Evolutionary conservation across 2,888 invertebrate species (phyloP).

Genomic region (Erebia epiphron): DNA sequence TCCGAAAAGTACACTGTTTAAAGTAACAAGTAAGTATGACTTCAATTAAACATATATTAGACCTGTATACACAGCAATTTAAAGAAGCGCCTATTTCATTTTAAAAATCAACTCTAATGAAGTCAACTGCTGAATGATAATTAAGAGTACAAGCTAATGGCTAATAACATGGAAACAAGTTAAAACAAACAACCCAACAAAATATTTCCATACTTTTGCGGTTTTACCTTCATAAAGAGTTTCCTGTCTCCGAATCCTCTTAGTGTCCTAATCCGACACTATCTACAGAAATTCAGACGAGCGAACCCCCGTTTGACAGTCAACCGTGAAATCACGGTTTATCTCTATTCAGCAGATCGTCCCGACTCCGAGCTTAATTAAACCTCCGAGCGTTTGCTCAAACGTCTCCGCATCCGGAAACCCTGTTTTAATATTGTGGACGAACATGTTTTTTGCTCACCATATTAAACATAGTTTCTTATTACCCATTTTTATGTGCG

Average conservation of each 20-base stretch:
- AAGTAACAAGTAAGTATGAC: no score
- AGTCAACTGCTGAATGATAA: background rate
- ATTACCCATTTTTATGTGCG: background rate
- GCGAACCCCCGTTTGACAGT: slow-evolving; percentile 37
- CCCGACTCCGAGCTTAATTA: slow-evolving; percentile 34
- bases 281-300: slow-evolving; percentile 36
- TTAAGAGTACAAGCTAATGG: no score
- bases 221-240: slow-evolving; percentile 13
- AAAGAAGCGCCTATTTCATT: no score
- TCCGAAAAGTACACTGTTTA: no score
- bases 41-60: no score
- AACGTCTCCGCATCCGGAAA: slow-evolving; percentile 19
- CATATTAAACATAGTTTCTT: background rate
- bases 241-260: slow-evolving; percentile 21
- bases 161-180: background rate
- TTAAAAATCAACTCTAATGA: no score
- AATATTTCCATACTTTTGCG: background rate
- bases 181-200: background rate
- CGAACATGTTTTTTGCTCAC: slow-evolving; percentile 27
- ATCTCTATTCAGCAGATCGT: slow-evolving; percentile 40
- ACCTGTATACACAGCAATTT: no score
- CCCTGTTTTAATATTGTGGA: slow-evolving; percentile 33
- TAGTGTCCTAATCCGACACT: slow-evolving; percentile 36
- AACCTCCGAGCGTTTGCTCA: slow-evolving; percentile 33
- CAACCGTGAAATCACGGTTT: slow-evolving; percentile 40